Percentiles rank a stretch among this genome's conserved stretches.
Evolutionary conservation across 1,140 invertebrate species (phyloP).

Genomic region (Cherax quadricarinatus): DNA sequence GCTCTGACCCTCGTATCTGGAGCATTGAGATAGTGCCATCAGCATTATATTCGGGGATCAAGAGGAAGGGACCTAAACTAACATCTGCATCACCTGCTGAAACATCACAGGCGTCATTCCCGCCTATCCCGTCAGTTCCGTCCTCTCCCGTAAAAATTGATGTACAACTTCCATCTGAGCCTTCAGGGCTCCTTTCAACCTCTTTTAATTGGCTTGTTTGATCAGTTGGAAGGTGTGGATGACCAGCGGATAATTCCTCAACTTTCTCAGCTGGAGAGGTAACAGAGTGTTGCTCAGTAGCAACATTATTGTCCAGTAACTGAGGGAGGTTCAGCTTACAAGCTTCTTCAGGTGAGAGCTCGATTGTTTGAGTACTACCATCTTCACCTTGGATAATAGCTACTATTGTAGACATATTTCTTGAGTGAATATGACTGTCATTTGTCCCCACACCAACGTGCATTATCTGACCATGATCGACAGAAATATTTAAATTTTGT

Average conservation of each 20-base stretch:
- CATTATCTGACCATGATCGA: not conserved
- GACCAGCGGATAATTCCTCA: not conserved
- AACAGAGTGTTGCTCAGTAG: not conserved
- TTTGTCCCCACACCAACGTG: not conserved
- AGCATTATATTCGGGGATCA: constrained; percentile 54
- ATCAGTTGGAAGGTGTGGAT: not conserved
- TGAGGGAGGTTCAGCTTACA: constrained; percentile 19
- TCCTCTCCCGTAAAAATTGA: not conserved
- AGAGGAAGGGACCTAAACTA: constrained; percentile 40
- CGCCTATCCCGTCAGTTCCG: not conserved
- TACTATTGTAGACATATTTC: constrained; percentile 28
- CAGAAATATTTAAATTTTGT: not conserved
- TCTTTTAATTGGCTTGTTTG: not conserved
- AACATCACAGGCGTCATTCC: not conserved
- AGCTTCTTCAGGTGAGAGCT: constrained; percentile 48
- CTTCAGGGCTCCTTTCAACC: not conserved
- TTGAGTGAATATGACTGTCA: not conserved
- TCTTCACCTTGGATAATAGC: constrained; percentile 54
- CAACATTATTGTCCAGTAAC: not conserved
- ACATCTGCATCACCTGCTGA: constrained; percentile 18
- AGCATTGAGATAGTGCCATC: constrained; percentile 52
- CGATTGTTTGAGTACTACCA: constrained; percentile 41
- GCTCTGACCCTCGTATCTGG: constrained; percentile 29
- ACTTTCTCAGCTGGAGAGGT: not conserved
- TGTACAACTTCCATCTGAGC: not conserved